A percentile compares a stretch with the other conserved stretches of the same genome.
These are phyloP conservation scores for Melanogrammus aeglefinus DNA, from an alignment of 2,797 vertebrate genomes.

Conservation along the genomic window DNA sequence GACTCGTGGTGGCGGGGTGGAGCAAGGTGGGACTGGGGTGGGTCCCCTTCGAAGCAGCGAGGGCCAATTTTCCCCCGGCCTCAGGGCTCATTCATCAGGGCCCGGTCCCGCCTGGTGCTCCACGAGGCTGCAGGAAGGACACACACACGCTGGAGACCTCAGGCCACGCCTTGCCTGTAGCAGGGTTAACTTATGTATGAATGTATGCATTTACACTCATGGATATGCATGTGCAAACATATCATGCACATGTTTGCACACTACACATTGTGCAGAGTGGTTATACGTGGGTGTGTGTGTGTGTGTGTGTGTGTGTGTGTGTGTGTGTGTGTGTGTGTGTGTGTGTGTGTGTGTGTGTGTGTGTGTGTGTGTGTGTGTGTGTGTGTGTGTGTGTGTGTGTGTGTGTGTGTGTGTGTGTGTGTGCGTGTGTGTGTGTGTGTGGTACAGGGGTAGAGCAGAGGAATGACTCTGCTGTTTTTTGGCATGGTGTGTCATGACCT, in stretches of 20 bases:
- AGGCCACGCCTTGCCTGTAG: slow-evolving; percentile 52
- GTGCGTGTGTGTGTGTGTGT: neutral
- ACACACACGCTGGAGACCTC: slow-evolving; percentile 46
- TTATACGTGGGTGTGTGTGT: no score
- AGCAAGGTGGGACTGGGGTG: slow-evolving; percentile 10
- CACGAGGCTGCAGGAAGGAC: slow-evolving; percentile 46
- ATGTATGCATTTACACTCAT: slow-evolving; percentile 9
- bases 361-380: no score
- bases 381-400: no score
- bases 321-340: no score
- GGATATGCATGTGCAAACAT: neutral
- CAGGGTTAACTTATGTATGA: slow-evolving; percentile 9
- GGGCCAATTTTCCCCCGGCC: slow-evolving; percentile 70
- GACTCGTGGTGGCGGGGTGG: slow-evolving; percentile 35
- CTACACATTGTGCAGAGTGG: no score
- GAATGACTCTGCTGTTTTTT: no score
- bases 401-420: no score
- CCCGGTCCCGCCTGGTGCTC: slow-evolving; percentile 65
- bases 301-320: neutral
- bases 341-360: neutral
- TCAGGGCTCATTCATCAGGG: slow-evolving; percentile 74
- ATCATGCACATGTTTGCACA: no score
- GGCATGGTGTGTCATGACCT: no score
- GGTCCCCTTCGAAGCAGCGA: slow-evolving; percentile 44
- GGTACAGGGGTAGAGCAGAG: no score